Percentiles rank a stretch among this genome's conserved stretches.
These are phyloP conservation scores for Polia nebulosa DNA, from an alignment of 2,888 invertebrate species.

Conservation along the genomic window DNA sequence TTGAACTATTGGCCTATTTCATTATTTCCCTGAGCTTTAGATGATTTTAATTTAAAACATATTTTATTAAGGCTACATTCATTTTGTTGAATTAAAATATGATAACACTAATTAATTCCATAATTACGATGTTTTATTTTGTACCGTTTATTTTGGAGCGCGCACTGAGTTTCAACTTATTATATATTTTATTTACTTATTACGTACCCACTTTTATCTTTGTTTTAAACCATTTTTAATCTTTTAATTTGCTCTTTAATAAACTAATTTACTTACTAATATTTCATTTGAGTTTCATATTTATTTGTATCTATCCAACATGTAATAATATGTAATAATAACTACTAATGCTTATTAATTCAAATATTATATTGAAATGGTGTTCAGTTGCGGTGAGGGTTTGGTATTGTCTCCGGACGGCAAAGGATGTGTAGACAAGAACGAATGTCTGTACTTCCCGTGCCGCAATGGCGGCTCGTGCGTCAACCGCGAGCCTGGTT, in stretches of 20 bases:
- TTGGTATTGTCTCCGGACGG: conserved; percentile 97
- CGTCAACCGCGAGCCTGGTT: conserved; percentile 97
- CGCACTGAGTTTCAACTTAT: conserved; percentile 80
- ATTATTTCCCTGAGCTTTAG: background rate
- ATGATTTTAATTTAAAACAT: conserved; percentile 1
- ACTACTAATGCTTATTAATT: conserved; percentile 54
- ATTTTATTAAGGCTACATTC: background rate
- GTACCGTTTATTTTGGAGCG: conserved; percentile 68
- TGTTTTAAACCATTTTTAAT: conserved; percentile 15
- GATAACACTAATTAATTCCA: conserved; percentile 38
- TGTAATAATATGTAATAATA: conserved; percentile 41
- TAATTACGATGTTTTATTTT: conserved; percentile 52
- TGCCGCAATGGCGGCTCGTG: conserved; percentile 98
- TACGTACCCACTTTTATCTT: conserved; percentile 47
- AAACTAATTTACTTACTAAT: conserved; percentile 7
- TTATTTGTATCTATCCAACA: conserved; percentile 20
- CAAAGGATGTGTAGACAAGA: conserved; percentile 98
- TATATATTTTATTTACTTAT: conserved; percentile 47
- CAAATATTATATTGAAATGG: conserved; percentile 78
- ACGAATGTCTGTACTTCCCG: conserved; percentile 98
- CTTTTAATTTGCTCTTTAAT: conserved; percentile 2
- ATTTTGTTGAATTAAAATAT: conserved; percentile 4
- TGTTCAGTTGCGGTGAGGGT: conserved; percentile 97
- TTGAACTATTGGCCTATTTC: background rate
- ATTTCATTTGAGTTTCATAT: conserved; percentile 13